Conservation (phyloP, 2,113 vertebrate genomes). For the Heterochromis multidens region DNA sequence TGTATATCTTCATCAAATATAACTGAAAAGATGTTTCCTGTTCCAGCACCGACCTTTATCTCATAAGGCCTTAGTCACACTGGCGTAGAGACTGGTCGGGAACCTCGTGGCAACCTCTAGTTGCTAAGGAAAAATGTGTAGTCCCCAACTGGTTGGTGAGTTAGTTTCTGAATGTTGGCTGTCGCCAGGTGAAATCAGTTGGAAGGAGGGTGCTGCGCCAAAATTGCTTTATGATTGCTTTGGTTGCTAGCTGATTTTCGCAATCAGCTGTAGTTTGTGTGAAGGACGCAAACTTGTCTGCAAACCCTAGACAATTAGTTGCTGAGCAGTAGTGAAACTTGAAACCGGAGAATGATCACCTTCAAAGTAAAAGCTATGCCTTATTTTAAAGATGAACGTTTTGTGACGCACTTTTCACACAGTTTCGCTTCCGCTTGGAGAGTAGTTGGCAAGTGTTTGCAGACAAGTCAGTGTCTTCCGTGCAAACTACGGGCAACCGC, state of each 20-base stretch:
- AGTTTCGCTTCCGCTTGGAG: neutral
- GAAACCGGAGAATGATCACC: too few species aligned
- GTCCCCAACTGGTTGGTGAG: neutral
- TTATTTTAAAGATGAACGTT: too few species aligned
- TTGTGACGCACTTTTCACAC: neutral
- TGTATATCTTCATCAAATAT: too few species aligned
- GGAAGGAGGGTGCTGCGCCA: too few species aligned
- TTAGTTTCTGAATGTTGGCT: too few species aligned
- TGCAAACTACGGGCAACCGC: neutral
- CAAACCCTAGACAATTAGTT: too few species aligned
- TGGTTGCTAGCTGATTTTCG: neutral
- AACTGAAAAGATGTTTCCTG: too few species aligned
- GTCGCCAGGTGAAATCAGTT: too few species aligned
- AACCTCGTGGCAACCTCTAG: neutral
- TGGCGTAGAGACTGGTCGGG: neutral
- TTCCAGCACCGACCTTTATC: too few species aligned
- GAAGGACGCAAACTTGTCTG: neutral
- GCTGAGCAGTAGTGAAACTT: too few species aligned
- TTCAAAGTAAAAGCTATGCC: too few species aligned
- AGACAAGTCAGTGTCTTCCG: neutral
- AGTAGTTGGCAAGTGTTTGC: neutral
- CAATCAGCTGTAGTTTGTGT: neutral
- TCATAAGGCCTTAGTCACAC: neutral
- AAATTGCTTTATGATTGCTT: neutral
- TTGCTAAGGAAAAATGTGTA: neutral